phyloP scores from a whole-genome alignment of 2,888 invertebrate genomes.

The Margaritifera margaritifera region DNA sequence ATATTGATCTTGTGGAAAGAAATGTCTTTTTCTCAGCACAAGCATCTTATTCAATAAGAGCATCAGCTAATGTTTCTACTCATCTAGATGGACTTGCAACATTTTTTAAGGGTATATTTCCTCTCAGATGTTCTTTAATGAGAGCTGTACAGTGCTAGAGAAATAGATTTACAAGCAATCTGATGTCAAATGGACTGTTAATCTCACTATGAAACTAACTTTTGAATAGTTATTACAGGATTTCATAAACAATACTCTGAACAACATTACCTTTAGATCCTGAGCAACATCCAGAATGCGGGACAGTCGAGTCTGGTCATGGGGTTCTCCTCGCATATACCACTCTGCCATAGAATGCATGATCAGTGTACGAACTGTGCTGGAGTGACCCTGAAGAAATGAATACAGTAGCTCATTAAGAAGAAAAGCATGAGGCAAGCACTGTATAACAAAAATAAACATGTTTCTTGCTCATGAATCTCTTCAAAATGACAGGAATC shows the following conservation, averaged over 20 bases:
- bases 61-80: too few species aligned
- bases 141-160: too few species aligned
- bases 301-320: constrained; percentile 93
- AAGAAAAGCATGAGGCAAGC: neutral
- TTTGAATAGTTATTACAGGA: neutral
- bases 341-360: constrained; percentile 99
- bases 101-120: too few species aligned
- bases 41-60: too few species aligned
- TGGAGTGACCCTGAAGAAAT: constrained; percentile 64
- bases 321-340: constrained; percentile 87
- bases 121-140: too few species aligned
- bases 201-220: neutral
- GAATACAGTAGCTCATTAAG: neutral
- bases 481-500: too few species aligned
- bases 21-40: too few species aligned
- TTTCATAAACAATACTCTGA: neutral
- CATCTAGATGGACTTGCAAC: too few species aligned
- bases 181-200: neutral
- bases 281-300: constrained; percentile 97
- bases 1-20: too few species aligned
- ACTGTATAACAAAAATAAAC: neutral
- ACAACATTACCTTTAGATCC: constrained; percentile 78
- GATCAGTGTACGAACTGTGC: constrained; percentile 74
- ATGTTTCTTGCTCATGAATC: neutral
- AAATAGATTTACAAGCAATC: neutral